A percentile compares a stretch with the other conserved stretches of the same genome.
Evolutionary conservation across 1,140 invertebrate species (phyloP).

Genomic region (Xylocopa sonorina): DNA sequence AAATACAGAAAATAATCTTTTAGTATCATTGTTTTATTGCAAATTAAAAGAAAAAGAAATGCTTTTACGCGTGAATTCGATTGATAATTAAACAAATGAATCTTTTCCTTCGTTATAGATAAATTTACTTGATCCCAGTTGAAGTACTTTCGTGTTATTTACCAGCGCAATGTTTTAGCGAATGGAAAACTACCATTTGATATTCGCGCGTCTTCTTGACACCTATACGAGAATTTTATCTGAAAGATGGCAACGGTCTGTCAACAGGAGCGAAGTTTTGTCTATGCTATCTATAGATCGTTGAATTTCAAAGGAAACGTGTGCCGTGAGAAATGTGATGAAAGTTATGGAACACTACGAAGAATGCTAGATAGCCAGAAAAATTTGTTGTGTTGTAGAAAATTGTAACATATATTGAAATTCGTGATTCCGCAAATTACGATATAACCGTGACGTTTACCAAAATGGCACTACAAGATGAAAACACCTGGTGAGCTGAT

Average conservation of each 20-base stretch:
- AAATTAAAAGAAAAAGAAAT: neutral
- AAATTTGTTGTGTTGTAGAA: neutral
- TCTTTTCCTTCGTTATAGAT: neutral
- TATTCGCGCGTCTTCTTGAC: constrained; percentile 31
- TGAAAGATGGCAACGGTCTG: constrained; percentile 68
- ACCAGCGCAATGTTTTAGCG: neutral
- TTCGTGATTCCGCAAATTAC: constrained; percentile 6
- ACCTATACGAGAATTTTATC: constrained; percentile 43
- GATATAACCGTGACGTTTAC: constrained; percentile 51
- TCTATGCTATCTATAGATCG: constrained; percentile 36
- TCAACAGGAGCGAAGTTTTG: constrained; percentile 63
- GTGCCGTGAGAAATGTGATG: constrained; percentile 22
- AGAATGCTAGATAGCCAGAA: constrained; percentile 44
- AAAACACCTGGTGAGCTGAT: constrained; percentile 84
- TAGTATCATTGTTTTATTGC: neutral
- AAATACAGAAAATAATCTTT: neutral
- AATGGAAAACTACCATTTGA: neutral
- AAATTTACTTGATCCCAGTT: neutral
- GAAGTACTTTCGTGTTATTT: neutral
- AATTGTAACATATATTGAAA: constrained; percentile 42
- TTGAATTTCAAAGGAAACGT: constrained; percentile 15
- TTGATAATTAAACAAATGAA: neutral
- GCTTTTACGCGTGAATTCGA: no score
- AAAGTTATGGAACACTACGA: constrained; percentile 13
- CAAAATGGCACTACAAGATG: constrained; percentile 84